Evolutionary conservation across 2,888 invertebrate species (phyloP).

Genomic region (Doris montereyensis): DNA sequence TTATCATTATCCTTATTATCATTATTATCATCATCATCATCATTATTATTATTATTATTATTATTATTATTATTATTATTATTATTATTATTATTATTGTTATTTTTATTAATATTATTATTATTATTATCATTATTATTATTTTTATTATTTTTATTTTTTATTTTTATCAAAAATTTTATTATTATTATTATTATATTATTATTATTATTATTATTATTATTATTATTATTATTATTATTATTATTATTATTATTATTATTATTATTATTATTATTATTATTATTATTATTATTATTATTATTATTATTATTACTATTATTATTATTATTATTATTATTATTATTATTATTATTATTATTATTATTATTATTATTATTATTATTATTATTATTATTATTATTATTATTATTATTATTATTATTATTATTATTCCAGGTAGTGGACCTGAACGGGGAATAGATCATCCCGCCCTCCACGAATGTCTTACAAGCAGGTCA

Average conservation of each 20-base stretch:
- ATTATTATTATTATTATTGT: conserved; percentile 32
- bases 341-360: neutral
- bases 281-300: neutral
- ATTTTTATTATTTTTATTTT: neutral
- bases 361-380: conserved; percentile 21
- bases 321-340: neutral
- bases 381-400: conserved; percentile 23
- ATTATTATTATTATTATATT: neutral
- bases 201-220: neutral
- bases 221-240: neutral
- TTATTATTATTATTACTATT: neutral
- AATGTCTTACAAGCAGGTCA: too few relatives aligned
- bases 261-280: neutral
- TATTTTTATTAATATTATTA: conserved; percentile 33
- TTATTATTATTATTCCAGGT: neutral
- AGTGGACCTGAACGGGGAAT: too few relatives aligned
- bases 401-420: neutral
- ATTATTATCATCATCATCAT: conserved; percentile 29
- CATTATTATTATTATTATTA: conserved; percentile 33
- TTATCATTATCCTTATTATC: conserved; percentile 12
- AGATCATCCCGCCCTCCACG: too few relatives aligned
- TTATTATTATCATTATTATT: conserved; percentile 12
- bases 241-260: neutral
- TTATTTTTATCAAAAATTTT: neutral
- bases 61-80: conserved; percentile 34